These are phyloP conservation scores for Aphaenogaster floridana DNA, from an alignment of 1,140 invertebrate genomes.

Conservation along the genomic window DNA sequence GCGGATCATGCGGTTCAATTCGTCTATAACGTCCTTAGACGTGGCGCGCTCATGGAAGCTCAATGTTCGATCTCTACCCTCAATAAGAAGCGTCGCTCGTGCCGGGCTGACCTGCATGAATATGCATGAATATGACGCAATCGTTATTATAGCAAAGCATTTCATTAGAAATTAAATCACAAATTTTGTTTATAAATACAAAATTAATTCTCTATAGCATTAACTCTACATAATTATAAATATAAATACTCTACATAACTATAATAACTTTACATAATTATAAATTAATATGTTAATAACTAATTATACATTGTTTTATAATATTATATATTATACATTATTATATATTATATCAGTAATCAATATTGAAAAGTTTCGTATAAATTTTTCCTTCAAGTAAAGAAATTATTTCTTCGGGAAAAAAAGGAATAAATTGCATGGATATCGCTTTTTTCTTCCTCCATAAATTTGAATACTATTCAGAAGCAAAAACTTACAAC, in stretches of 20 bases:
- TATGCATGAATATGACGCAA: slow-evolving; percentile 17
- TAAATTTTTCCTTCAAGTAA: background rate
- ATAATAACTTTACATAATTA: background rate
- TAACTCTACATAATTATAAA: background rate
- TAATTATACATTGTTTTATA: background rate
- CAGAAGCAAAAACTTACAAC: slow-evolving; percentile 75
- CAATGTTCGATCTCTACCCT: slow-evolving; percentile 84
- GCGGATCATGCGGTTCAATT: slow-evolving; percentile 91
- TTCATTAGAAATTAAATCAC: background rate
- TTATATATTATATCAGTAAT: background rate
- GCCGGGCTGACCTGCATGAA: slow-evolving; percentile 79
- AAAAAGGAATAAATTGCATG: background rate
- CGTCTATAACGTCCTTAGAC: slow-evolving; percentile 92
- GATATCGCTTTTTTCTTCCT: background rate
- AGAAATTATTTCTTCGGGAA: background rate
- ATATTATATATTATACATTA: background rate
- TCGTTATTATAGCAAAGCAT: background rate
- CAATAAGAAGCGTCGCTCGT: slow-evolving; percentile 79
- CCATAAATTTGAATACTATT: background rate
- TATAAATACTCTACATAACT: too few species aligned
- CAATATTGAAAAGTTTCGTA: background rate
- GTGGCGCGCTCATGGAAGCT: slow-evolving; percentile 91
- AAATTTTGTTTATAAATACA: background rate
- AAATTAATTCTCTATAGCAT: background rate
- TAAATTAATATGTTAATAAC: background rate